Evolutionary conservation across 1,140 invertebrate species (phyloP).

Genomic region (Leptopilina clavipes): DNA sequence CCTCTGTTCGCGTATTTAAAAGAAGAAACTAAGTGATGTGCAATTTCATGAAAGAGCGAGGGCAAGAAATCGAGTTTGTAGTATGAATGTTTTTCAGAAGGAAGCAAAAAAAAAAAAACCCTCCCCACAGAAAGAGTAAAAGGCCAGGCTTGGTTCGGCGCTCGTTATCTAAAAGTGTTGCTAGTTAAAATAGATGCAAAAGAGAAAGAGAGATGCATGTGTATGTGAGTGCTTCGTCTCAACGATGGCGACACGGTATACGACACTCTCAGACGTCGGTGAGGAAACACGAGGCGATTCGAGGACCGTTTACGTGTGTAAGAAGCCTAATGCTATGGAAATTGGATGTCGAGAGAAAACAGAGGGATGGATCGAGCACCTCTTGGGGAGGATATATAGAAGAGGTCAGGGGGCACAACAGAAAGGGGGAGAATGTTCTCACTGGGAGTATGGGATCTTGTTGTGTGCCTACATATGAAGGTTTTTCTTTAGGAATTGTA

Average conservation of each 20-base stretch:
- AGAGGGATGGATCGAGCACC: conserved; percentile 59
- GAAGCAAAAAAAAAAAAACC: too few species aligned
- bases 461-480: conserved; percentile 10
- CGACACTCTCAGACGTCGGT: conserved; percentile 38
- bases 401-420: conserved; percentile 39
- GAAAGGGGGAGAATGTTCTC: conserved; percentile 7
- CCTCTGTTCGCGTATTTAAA: background rate
- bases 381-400: conserved; percentile 46
- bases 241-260: conserved; percentile 34
- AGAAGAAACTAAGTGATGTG: background rate
- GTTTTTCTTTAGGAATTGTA: background rate
- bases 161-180: conserved; percentile 51
- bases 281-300: conserved; percentile 47
- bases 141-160: background rate
- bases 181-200: background rate
- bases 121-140: background rate
- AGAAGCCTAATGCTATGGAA: conserved; percentile 70
- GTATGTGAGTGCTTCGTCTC: conserved; percentile 41
- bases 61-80: background rate
- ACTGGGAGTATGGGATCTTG: background rate
- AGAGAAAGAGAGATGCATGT: conserved; percentile 30
- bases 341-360: conserved; percentile 70
- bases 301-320: conserved; percentile 57
- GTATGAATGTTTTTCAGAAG: background rate
- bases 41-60: background rate